These are phyloP conservation scores for Dolichomitus sp. DNA, from an alignment of 2,888 invertebrate genomes.

Conservation along the genomic window DNA sequence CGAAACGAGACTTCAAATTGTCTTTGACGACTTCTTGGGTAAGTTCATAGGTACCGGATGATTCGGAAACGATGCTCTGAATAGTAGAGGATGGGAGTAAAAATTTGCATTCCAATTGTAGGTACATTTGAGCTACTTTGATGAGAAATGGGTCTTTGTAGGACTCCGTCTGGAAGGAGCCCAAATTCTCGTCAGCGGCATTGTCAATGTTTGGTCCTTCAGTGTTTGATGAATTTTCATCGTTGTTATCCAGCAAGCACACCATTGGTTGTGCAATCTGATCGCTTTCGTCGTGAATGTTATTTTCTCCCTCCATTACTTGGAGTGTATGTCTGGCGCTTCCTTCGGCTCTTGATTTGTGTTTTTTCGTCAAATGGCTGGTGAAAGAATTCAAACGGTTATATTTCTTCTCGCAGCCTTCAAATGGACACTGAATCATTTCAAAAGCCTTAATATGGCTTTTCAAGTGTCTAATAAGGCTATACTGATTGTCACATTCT, in stretches of 20 bases:
- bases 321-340: neutral
- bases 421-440: slow-evolving; percentile 7
- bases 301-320: neutral
- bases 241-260: neutral
- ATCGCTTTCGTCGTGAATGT: slow-evolving; percentile 2
- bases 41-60: slow-evolving; percentile 56
- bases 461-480: slow-evolving; percentile 29
- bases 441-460: slow-evolving; percentile 16
- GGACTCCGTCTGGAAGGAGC: slow-evolving; percentile 4
- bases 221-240: slow-evolving; percentile 3
- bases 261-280: neutral
- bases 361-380: slow-evolving; percentile 29
- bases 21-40: slow-evolving; percentile 53
- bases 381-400: slow-evolving; percentile 28
- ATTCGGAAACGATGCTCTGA: slow-evolving; percentile 65
- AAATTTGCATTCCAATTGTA: slow-evolving; percentile 70
- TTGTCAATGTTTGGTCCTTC: slow-evolving; percentile 1
- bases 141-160: slow-evolving; percentile 39
- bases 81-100: slow-evolving; percentile 67
- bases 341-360: neutral
- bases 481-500: slow-evolving; percentile 11
- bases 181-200: slow-evolving; percentile 5
- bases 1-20: slow-evolving; percentile 51
- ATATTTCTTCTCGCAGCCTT: slow-evolving; percentile 13
- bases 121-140: slow-evolving; percentile 61